Evolutionary conservation across 1,140 invertebrate genomes (phyloP).

Genomic region (Ceratosolen solmsi): DNA sequence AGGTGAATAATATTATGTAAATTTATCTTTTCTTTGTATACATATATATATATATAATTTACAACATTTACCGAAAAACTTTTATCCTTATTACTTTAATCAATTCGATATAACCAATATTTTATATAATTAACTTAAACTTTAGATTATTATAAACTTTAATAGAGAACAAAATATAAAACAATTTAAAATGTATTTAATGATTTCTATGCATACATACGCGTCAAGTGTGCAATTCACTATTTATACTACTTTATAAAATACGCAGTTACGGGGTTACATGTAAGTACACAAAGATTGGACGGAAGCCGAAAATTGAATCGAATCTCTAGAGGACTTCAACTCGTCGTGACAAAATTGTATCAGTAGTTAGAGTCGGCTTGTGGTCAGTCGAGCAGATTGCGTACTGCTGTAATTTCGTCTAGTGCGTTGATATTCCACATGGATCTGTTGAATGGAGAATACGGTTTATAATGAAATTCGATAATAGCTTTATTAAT

Average conservation of each 20-base stretch:
- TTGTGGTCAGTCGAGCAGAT: not conserved
- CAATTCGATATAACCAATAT: too few relatives aligned
- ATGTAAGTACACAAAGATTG: not conserved
- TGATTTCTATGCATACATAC: too few relatives aligned
- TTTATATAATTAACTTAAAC: too few relatives aligned
- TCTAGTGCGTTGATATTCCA: not conserved
- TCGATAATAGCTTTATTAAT: not conserved
- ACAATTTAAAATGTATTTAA: too few relatives aligned
- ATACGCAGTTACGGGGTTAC: not conserved
- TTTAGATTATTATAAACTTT: too few relatives aligned
- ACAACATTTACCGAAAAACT: too few relatives aligned
- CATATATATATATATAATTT: too few relatives aligned
- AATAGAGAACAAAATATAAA: too few relatives aligned
- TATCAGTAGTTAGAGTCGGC: conserved; percentile 35
- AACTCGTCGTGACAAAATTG: not conserved
- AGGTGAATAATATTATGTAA: too few relatives aligned
- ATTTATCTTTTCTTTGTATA: too few relatives aligned
- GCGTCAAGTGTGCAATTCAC: too few relatives aligned
- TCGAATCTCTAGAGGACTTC: conserved; percentile 25
- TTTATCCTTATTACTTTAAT: too few relatives aligned
- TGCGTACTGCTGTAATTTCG: not conserved
- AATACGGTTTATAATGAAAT: not conserved
- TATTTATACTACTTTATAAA: not conserved
- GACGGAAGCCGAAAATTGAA: not conserved
- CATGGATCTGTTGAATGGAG: not conserved